Conservation (phyloP, 2,113 vertebrate species). For the Cyprinodon variegatus region DNA sequence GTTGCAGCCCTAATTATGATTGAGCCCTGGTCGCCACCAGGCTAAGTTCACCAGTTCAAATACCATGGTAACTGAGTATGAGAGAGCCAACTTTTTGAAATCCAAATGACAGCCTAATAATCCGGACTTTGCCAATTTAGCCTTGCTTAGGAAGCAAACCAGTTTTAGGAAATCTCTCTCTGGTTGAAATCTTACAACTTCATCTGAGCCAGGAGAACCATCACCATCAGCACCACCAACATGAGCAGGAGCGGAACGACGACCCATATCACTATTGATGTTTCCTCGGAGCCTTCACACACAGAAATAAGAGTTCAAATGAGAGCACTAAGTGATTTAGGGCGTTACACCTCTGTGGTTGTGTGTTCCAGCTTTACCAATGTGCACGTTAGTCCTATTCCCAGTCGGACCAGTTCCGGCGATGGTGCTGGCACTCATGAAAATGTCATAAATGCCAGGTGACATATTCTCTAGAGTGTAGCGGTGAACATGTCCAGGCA, state of each 20-base stretch:
- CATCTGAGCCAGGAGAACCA: conserved; percentile 30
- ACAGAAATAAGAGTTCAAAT: conserved; percentile 7
- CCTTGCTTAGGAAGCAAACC: too few species aligned
- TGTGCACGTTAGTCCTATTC: conserved; percentile 7
- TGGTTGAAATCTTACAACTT: conserved; percentile 33
- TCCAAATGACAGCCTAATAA: too few species aligned
- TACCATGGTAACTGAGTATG: too few species aligned
- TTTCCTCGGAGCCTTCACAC: conserved; percentile 47
- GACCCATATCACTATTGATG: background rate
- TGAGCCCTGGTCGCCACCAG: too few species aligned
- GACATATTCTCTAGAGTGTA: conserved; percentile 56
- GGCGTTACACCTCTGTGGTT: background rate
- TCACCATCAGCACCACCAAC: conserved; percentile 30
- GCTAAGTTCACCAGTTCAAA: too few species aligned
- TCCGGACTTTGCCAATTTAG: too few species aligned
- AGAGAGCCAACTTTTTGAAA: too few species aligned
- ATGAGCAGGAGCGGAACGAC: conserved; percentile 29
- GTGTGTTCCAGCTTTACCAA: conserved; percentile 28
- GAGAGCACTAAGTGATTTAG: background rate
- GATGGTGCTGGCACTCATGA: conserved; percentile 61
- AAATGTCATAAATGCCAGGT: conserved; percentile 59
- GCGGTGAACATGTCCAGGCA: conserved; percentile 18
- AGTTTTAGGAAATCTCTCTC: background rate
- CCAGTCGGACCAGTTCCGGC: conserved; percentile 62
- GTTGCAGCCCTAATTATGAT: too few species aligned